Evolutionary conservation across 35 echinoderm and acorn worm genomes (phyloP), one percentile per base, ranked within the genome.

Genomic region (Heliocidaris erythrogramma): DNA sequence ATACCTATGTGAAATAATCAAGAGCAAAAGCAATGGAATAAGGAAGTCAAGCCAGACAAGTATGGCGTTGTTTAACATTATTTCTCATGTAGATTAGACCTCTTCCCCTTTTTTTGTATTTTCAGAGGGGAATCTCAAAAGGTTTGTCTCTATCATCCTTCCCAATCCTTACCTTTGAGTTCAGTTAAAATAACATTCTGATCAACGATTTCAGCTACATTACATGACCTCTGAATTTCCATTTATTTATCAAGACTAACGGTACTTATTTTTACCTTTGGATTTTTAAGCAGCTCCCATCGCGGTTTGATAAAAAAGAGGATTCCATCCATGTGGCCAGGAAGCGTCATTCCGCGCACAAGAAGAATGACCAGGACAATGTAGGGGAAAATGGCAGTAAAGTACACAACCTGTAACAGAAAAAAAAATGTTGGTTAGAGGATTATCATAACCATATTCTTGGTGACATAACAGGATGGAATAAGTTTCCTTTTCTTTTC

Each of bases 301-400:
- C 90, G 87, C 29, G 98, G 98, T 7, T 18, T 96, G 94, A 99
- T 95, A 94, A 99, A 99, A 52, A 96, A 99, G 24, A 71, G 31
- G 21, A 99, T 95, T 61, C 98, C 98, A 0, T 96, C 92, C 48
- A 16, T 48, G 69, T 93, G 94, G 49, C 98, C 98, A 0, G 94
- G 92, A n/a, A 99, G 60, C 9, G 98, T 99, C 48, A 96, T 42
- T 29, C 98, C 98, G 78, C 98, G 96, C 24, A 99, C 56, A 7
- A 99, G 69, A 6, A 99, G 92, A 93, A 99, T 97, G 13, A 96
- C 47, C 16, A 99, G 96, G 49, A 99, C 97, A 21, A 99, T 47
- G 60, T 99, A 99, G 11, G 98, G 97, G 89, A 99, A 99, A 13
- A 95, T 95, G 48, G 98, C 98, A 31, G 98, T 99, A 94, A 99